Evolutionary conservation across 2,797 vertebrate genomes (phyloP), one percentile per base, ranked within the genome.

Genomic region (Anguilla obscura): DNA sequence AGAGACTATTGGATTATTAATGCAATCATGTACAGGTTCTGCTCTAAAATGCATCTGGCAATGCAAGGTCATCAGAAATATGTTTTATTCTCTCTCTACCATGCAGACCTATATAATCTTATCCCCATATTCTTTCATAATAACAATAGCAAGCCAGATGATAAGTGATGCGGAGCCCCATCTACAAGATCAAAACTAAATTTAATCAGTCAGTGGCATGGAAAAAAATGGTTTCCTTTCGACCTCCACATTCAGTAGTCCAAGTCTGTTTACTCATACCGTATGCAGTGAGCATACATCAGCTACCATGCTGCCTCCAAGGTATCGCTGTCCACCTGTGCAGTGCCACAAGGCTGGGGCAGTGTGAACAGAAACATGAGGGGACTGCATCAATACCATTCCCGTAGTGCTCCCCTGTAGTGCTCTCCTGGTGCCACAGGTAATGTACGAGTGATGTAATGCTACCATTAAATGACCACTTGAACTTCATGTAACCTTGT

Each of bases 151-250:
- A 92, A 93, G 94, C 89, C 94, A 91, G 92, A 91, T 91, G 93
- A 94, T 93, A 91, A 91, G 92, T 88, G 91, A 88, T 91, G 91
- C 71, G 48, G 86, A 89, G 91, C 91, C 93, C 92, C 93, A 90
- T 93, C 92, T 86, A 89, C 58, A 18, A 90, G 93, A 95, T 95
- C 94, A 94, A 95, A 95, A 95, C 94, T 94, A 95, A 95, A 96
- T 94, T 91, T 88, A 93, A 93, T 91, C 92, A 92, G 94, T 95
- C 94, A 94, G 94, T 92, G 90, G 91, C 90, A 76, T 71, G 91
- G 40, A 92, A 85, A 90, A 89, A 87, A 18, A 90, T 91, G 83
- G 66, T 86, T 86, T 30, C 90, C 24, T 92, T 86, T 92, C 93
- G 94, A 95, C 95, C 94, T 94, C 93, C 91, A 92, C 86, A 90